Conservation (phyloP, 1,140 invertebrate genomes). For the Acyrthosiphon pisum region DNA sequence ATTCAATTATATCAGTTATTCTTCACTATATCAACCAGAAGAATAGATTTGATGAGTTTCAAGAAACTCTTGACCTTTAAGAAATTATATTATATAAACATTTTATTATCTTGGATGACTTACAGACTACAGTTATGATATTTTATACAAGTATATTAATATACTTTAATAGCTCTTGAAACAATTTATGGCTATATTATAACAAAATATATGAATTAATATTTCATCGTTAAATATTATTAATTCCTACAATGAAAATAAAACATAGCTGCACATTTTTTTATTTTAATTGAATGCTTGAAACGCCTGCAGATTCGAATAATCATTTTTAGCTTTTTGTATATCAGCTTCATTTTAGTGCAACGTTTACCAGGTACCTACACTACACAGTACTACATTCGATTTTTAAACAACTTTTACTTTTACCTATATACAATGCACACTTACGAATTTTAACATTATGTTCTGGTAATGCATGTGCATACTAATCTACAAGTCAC, state of each 20-base stretch:
- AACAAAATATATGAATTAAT: not conserved
- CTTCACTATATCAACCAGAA: not conserved
- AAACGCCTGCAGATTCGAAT: not conserved
- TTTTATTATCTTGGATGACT: not conserved
- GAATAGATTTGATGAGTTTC: not conserved
- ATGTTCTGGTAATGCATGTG: not conserved
- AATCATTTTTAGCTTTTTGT: not conserved
- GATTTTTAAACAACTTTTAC: conserved; percentile 4
- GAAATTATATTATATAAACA: not conserved
- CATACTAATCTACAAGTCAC: not conserved
- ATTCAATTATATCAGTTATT: not conserved
- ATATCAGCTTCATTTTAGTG: not conserved
- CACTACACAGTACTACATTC: not conserved
- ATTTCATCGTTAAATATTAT: not conserved
- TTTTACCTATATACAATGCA: conserved; percentile 7
- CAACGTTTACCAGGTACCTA: not conserved
- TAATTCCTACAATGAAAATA: not conserved
- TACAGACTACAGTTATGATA: no score
- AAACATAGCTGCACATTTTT: not conserved
- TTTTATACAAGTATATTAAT: not conserved
- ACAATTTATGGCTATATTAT: no score
- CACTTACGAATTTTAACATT: not conserved
- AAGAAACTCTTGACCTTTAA: not conserved
- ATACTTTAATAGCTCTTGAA: no score
- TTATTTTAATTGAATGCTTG: not conserved